phyloP scores from a whole-genome alignment of 2,113 vertebrate genomes.

The Panurus biarmicus region DNA sequence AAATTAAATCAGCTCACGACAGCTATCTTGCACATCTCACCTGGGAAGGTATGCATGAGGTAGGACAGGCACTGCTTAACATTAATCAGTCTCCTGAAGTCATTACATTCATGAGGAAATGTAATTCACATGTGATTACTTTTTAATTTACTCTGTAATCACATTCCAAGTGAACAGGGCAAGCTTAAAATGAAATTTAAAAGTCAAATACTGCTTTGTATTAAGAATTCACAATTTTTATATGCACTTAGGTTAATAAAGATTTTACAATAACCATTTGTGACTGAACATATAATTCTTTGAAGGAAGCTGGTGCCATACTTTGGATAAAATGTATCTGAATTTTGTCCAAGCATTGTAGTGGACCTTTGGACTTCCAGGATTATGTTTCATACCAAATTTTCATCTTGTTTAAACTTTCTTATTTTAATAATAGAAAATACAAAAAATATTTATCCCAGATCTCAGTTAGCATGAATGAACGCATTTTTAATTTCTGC shows the following conservation, averaged over 20 bases:
- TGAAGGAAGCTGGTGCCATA: slow-evolving; percentile 58
- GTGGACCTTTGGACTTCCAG: slow-evolving; percentile 41
- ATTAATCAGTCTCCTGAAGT: slow-evolving; percentile 83
- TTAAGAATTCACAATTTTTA: slow-evolving; percentile 81
- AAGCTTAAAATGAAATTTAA: slow-evolving; percentile 89
- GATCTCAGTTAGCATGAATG: slow-evolving; percentile 26
- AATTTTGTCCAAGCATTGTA: slow-evolving; percentile 52
- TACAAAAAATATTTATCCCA: slow-evolving; percentile 31
- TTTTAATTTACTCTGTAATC: slow-evolving; percentile 91
- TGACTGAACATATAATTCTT: slow-evolving; percentile 73
- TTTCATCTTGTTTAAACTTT: slow-evolving; percentile 52
- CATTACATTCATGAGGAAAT: slow-evolving; percentile 89
- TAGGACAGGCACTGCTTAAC: slow-evolving; percentile 79
- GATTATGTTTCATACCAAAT: slow-evolving; percentile 22
- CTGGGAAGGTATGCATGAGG: slow-evolving; percentile 72
- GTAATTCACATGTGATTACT: slow-evolving; percentile 86
- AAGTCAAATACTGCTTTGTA: slow-evolving; percentile 86
- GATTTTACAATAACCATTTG: slow-evolving; percentile 80
- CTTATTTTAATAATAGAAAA: slow-evolving; percentile 34
- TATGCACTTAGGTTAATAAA: slow-evolving; percentile 82
- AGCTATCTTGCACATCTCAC: slow-evolving; percentile 76
- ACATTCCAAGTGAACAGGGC: slow-evolving; percentile 84
- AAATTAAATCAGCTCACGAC: slow-evolving; percentile 86
- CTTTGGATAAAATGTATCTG: slow-evolving; percentile 53
- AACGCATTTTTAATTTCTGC: slow-evolving; percentile 67